phyloP scores from a whole-genome alignment of 2,888 invertebrate species.

The Oscheius sp. region DNA sequence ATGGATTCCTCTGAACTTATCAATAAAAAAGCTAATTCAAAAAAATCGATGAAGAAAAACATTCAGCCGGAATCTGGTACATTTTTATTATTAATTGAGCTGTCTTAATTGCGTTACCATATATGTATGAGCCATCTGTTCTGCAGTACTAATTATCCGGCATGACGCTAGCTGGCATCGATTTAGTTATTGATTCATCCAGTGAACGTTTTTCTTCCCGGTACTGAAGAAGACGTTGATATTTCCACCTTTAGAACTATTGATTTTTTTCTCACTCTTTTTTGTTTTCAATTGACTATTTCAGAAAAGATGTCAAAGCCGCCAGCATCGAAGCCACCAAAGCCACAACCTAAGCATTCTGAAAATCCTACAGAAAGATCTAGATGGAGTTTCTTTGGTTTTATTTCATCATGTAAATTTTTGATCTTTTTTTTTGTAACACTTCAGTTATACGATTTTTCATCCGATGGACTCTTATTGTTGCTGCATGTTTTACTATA shows the following conservation, averaged over 20 bases:
- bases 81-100: no score
- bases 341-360: background rate
- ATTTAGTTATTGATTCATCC: no score
- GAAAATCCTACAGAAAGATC: background rate
- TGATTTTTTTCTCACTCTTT: no score
- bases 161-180: constrained; percentile 10
- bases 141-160: background rate
- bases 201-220: no score
- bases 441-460: constrained; percentile 9
- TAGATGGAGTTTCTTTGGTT: constrained; percentile 2
- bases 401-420: background rate
- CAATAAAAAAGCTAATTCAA: background rate
- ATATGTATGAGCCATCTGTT: constrained; percentile 2
- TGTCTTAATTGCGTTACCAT: background rate
- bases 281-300: no score
- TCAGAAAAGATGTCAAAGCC: constrained; percentile 11
- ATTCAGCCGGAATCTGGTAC: no score
- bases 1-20: no score
- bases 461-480: constrained; percentile 1
- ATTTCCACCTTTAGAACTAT: no score
- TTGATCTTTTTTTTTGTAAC: background rate
- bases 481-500: background rate
- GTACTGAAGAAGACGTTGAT: no score
- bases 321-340: background rate
- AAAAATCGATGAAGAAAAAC: constrained; percentile 10